phyloP scores from a whole-genome alignment of 2,888 invertebrate genomes.

The Patella depressa region DNA sequence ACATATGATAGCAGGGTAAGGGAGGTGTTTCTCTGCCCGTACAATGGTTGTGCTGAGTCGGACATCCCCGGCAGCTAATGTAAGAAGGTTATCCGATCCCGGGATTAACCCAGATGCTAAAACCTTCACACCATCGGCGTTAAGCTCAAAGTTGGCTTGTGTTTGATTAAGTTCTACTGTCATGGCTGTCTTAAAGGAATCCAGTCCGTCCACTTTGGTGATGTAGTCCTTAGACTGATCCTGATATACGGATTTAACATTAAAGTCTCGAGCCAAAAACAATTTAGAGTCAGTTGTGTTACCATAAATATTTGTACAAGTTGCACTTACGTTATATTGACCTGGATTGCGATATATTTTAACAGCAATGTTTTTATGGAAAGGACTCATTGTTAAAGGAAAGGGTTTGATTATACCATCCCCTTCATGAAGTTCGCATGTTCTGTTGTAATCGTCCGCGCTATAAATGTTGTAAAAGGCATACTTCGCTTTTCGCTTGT shows the following conservation, averaged over 20 bases:
- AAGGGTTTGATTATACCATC: slow-evolving; percentile 33
- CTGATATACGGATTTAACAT: slow-evolving; percentile 43
- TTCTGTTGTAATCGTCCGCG: slow-evolving; percentile 42
- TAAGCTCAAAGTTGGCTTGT: slow-evolving; percentile 15
- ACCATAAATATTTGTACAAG: slow-evolving; percentile 60
- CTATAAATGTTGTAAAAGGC: slow-evolving; percentile 40
- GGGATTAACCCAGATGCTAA: slow-evolving; percentile 6
- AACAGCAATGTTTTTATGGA: slow-evolving; percentile 25
- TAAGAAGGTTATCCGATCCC: slow-evolving; percentile 30
- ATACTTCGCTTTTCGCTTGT: slow-evolving; percentile 28
- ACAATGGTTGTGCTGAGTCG: slow-evolving; percentile 38
- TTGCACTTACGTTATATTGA: slow-evolving; percentile 46
- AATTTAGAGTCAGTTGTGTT: slow-evolving; percentile 31
- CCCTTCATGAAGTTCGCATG: slow-evolving; percentile 48
- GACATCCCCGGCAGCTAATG: slow-evolving; percentile 17
- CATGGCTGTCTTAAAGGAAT: slow-evolving; percentile 29
- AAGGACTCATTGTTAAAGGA: slow-evolving; percentile 30
- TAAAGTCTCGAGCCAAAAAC: slow-evolving; percentile 47
- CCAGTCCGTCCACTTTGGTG: slow-evolving; percentile 38
- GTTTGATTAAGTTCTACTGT: slow-evolving; percentile 24
- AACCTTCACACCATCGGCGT: slow-evolving; percentile 12
- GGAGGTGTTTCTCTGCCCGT: slow-evolving; percentile 40
- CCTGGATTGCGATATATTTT: slow-evolving; percentile 52
- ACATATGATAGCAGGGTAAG: slow-evolving; percentile 40
- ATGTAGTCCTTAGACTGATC: slow-evolving; percentile 31